Conservation (phyloP, 2,113 vertebrate genomes). For the Phalacrocorax carbo region DNA sequence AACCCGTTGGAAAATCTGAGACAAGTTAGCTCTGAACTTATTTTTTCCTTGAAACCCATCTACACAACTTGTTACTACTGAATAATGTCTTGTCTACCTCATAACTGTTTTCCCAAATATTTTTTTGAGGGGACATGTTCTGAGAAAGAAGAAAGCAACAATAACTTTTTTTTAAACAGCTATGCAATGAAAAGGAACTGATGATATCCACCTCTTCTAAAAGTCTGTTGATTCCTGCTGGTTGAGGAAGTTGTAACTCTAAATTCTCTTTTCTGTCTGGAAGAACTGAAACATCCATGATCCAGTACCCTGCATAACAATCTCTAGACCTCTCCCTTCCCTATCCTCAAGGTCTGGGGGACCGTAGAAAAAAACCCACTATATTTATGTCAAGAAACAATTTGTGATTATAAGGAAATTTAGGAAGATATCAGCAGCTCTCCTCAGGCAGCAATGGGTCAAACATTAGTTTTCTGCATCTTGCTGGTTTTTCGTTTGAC, state of each 20-base stretch:
- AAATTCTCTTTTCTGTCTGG: background rate
- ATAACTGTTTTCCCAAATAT: background rate
- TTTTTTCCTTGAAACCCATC: background rate
- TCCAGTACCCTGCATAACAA: background rate
- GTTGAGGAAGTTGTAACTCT: background rate
- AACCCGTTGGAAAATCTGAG: background rate
- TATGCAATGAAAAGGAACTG: background rate
- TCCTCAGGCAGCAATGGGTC: background rate
- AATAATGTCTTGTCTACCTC: background rate
- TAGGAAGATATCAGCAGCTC: background rate
- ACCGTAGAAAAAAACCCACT: background rate
- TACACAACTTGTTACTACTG: background rate
- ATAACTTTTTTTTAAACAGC: background rate
- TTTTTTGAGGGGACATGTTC: background rate
- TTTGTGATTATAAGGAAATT: background rate
- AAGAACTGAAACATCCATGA: background rate
- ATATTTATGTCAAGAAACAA: background rate
- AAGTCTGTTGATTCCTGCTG: background rate
- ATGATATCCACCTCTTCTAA: background rate
- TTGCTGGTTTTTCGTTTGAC: background rate
- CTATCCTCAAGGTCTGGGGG: background rate
- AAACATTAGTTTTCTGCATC: background rate
- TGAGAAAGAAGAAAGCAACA: background rate
- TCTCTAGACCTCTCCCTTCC: background rate
- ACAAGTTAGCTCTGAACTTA: background rate